A percentile compares a stretch with the other conserved stretches of the same genome.
Evolutionary conservation across 2,797 vertebrate species (phyloP).

Genomic region (Acropternis orthonyx): DNA sequence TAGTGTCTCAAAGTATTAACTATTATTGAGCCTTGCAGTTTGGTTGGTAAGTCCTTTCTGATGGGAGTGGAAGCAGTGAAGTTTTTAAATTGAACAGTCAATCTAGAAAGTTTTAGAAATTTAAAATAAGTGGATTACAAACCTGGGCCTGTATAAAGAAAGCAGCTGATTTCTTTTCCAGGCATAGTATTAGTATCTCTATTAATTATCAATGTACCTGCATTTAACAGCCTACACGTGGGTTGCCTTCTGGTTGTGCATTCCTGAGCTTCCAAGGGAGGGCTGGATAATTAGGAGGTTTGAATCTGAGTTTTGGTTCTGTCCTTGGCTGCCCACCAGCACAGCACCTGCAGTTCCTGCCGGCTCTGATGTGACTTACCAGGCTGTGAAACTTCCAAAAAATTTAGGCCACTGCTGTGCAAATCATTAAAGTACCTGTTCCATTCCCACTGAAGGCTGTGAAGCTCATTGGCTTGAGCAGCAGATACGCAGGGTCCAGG

Average conservation of each 20-base stretch:
- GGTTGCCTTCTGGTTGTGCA: neutral
- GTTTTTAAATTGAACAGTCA: neutral
- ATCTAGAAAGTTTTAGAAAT: neutral
- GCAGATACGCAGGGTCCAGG: neutral
- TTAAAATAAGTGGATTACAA: neutral
- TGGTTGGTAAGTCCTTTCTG: neutral
- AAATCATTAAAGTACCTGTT: neutral
- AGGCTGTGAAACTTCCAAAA: neutral
- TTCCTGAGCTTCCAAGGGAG: neutral
- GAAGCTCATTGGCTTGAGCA: neutral
- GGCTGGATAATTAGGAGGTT: neutral
- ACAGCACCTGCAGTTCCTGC: neutral
- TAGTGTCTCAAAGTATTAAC: neutral
- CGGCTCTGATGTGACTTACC: neutral
- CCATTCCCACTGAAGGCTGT: neutral
- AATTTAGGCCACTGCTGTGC: neutral
- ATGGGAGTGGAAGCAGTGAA: neutral
- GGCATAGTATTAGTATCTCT: neutral
- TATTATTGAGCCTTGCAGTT: neutral
- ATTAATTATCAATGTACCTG: neutral
- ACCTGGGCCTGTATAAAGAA: neutral
- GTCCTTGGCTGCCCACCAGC: neutral
- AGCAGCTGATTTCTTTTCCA: neutral
- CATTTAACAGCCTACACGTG: neutral
- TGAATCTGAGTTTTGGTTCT: constrained; percentile 28